Conservation (phyloP, 2,113 vertebrate genomes). For the Chlamydotis undulata region DNA sequence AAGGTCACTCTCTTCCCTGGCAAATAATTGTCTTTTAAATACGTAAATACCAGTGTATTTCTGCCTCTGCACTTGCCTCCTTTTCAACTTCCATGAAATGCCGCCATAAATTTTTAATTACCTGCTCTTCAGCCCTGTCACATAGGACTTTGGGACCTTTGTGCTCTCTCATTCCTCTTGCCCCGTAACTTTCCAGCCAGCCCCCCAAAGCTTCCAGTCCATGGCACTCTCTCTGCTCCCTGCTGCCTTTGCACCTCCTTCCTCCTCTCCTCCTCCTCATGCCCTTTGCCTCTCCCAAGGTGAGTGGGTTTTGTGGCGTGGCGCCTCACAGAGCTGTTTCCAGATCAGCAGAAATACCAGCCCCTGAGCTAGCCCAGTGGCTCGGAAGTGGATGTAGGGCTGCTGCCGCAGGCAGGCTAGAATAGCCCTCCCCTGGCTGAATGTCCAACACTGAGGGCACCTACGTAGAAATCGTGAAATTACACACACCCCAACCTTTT, state of each 20-base stretch:
- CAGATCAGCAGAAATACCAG: neutral
- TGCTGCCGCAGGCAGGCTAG: neutral
- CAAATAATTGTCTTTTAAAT: neutral
- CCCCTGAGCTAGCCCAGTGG: rapidly evolving
- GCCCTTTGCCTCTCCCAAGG: neutral
- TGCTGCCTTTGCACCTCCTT: neutral
- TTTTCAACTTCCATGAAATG: neutral
- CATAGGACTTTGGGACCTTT: neutral
- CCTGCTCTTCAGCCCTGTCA: neutral
- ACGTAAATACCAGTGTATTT: neutral
- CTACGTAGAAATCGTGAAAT: rapidly evolving
- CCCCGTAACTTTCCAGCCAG: neutral
- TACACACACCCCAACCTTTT: neutral
- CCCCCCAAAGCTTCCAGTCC: neutral
- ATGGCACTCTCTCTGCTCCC: neutral
- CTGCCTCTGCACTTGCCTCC: neutral
- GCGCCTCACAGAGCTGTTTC: neutral
- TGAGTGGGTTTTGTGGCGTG: neutral
- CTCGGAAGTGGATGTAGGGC: neutral
- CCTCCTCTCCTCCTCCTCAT: neutral
- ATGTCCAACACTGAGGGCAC: rapidly evolving
- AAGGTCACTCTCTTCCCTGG: neutral
- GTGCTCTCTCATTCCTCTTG: neutral
- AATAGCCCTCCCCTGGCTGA: neutral
- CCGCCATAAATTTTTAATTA: neutral